phyloP scores from a whole-genome alignment of 2,888 invertebrate species.

The Cheiracanthium punctorium region DNA sequence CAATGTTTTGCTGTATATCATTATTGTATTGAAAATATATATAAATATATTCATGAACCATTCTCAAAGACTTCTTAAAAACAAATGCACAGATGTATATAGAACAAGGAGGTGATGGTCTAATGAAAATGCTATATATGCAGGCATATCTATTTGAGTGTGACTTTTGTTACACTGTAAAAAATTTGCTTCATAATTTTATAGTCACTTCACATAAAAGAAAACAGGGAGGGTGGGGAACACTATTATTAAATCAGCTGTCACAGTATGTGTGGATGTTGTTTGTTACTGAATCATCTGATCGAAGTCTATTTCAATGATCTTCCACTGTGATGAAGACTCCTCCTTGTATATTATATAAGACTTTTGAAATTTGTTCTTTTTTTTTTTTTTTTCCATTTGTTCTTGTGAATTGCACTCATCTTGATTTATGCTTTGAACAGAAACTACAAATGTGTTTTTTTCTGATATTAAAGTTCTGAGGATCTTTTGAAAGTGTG shows the following conservation, averaged over 20 bases:
- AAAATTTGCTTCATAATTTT: constrained; percentile 55
- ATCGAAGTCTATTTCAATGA: constrained; percentile 29
- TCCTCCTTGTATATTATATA: constrained; percentile 18
- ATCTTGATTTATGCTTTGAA: background rate
- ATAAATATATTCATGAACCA: no score
- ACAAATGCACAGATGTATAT: constrained; percentile 50
- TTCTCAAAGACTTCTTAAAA: no score
- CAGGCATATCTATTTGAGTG: constrained; percentile 49
- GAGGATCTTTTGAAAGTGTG: no score
- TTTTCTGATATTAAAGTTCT: no score
- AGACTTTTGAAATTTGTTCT: background rate
- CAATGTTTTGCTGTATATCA: no score
- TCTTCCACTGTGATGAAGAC: background rate
- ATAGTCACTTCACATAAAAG: constrained; percentile 19
- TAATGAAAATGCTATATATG: constrained; percentile 48
- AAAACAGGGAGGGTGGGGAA: background rate
- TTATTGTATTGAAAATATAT: no score
- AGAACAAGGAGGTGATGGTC: constrained; percentile 44
- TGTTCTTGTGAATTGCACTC: background rate
- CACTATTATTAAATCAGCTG: background rate
- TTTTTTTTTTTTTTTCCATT: constrained; percentile 4
- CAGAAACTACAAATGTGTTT: background rate
- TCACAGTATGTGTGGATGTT: constrained; percentile 12
- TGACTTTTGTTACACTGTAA: constrained; percentile 21
- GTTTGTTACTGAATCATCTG: constrained; percentile 20